These are phyloP conservation scores for Mormoops blainvillei DNA, from an alignment of 2,113 vertebrate species.

Conservation along the genomic window DNA sequence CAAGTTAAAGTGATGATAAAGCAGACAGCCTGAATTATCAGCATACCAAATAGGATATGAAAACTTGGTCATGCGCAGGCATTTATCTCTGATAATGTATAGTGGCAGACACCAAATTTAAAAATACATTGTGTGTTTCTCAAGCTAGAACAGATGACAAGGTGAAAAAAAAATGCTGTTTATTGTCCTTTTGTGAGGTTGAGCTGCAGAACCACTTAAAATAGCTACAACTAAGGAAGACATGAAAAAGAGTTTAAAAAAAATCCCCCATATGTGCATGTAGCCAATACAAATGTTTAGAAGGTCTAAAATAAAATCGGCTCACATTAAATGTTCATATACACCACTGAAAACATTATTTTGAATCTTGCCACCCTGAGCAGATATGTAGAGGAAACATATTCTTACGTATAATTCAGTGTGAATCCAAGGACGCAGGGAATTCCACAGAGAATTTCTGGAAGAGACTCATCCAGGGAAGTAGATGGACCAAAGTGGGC, in stretches of 20 bases:
- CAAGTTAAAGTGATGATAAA: constrained; percentile 51
- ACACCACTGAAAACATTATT: neutral
- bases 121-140: constrained; percentile 56
- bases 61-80: constrained; percentile 39
- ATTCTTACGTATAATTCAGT: constrained; percentile 45
- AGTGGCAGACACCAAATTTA: constrained; percentile 12
- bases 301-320: neutral
- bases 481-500: constrained; percentile 54
- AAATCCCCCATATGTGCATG: neutral
- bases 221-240: neutral
- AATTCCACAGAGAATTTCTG: constrained; percentile 44
- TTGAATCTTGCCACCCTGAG: neutral
- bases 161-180: neutral
- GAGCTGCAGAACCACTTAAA: constrained; percentile 1
- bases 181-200: neutral
- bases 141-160: neutral
- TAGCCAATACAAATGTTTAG: neutral
- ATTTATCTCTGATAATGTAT: neutral
- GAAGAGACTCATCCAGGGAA: constrained; percentile 17
- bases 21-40: constrained; percentile 15
- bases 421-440: constrained; percentile 20
- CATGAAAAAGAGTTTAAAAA: neutral
- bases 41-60: neutral
- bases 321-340: neutral
- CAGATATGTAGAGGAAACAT: neutral